Base-by-base conservation (phyloP, 2,888 invertebrate genomes). In the Dorcus hopei region DNA sequence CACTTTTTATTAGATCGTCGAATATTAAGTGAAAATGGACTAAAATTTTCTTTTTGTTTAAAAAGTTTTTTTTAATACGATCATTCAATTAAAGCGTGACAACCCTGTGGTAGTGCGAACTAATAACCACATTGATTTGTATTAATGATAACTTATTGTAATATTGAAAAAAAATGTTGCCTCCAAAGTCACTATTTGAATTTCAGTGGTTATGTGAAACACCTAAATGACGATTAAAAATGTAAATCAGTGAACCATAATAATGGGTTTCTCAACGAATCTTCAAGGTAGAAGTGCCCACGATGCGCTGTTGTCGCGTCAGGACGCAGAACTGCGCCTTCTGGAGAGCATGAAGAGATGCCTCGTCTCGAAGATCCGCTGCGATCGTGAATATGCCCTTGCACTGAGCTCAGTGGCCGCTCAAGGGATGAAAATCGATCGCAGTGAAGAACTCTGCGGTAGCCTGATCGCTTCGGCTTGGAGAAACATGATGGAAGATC, bases 301-400 rank as follows among this genome's bases (percentile, higher is more conserved):
- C 78, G 95, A 95, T 80, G 95, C 95, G 65, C 83, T 97, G 69
- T 83, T 96, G 68, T 87, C 87, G 61, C 86, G 96, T 55, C 95
- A 96, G 80, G 96, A 97, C 77, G 93, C 94, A 16, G 97, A 97
- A 80, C 83, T 97, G 58, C 86, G 93, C 66, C 87, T 97, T 49
- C 85, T 97, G 83, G 97, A 97, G 75, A 89, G 89, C 64, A 94
- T 97, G 88, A 90, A 91, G 73, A 82, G 94, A 62, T 93, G 94
- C 71, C 84, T 97, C 57, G 85, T 88, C 67, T 86, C 89, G 67
- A 92, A 95, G 80, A 89, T 95, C 76, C 93, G 95, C 79, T 91
- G 91, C 73, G 97, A 97, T 77, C 85, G 91, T 67, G 95, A 97
- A 73, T 97, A 97, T 78, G 92, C 95, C 1, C 82, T 89, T 40